Evolutionary conservation across 2,888 invertebrate genomes (phyloP).

Genomic region (Spodoptera exigua): DNA sequence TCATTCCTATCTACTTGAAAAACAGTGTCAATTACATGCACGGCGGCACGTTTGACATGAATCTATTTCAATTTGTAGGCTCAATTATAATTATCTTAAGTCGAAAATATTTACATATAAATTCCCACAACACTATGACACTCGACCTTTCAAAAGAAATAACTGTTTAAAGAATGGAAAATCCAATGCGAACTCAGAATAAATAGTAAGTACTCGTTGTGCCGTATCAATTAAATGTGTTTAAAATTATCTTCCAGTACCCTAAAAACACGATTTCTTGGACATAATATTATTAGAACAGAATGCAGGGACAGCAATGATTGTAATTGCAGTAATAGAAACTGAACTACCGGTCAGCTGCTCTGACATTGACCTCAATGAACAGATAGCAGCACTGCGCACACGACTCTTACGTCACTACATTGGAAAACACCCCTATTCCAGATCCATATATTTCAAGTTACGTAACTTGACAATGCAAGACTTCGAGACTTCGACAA

Average conservation of each 20-base stretch:
- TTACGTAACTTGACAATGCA: slow-evolving; percentile 26
- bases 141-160: slow-evolving; percentile 12
- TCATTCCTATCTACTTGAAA: slow-evolving; percentile 30
- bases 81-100: slow-evolving; percentile 19
- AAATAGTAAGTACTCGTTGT: neutral
- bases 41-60: slow-evolving; percentile 6
- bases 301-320: slow-evolving; percentile 47
- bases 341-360: slow-evolving; percentile 73
- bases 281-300: slow-evolving; percentile 48
- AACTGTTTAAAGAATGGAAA: slow-evolving; percentile 20
- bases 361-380: slow-evolving; percentile 83
- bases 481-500: slow-evolving; percentile 31
- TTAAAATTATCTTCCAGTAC: slow-evolving; percentile 15
- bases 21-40: slow-evolving; percentile 38
- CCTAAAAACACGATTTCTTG: slow-evolving; percentile 28
- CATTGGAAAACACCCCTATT: slow-evolving; percentile 54
- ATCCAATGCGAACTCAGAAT: slow-evolving; percentile 17
- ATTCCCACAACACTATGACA: slow-evolving; percentile 4
- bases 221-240: slow-evolving; percentile 1
- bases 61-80: slow-evolving; percentile 10
- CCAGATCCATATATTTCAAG: slow-evolving; percentile 37
- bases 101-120: neutral
- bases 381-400: slow-evolving; percentile 76
- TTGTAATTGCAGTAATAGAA: slow-evolving; percentile 67
- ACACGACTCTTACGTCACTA: slow-evolving; percentile 60